These are phyloP conservation scores for Boloria euphrosyne DNA, from an alignment of 2,888 invertebrate species.

Conservation along the genomic window DNA sequence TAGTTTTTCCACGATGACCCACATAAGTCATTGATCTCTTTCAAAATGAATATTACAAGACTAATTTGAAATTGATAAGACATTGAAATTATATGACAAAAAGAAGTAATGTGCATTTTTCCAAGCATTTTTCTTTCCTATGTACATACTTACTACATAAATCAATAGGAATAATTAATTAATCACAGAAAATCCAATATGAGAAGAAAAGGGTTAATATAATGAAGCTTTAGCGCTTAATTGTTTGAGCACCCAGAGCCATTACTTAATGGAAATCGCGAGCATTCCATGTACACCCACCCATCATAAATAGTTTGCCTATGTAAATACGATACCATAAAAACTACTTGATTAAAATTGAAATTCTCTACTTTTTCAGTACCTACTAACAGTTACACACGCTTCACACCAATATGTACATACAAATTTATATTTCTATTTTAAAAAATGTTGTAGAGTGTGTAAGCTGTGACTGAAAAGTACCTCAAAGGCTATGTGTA, in stretches of 20 bases:
- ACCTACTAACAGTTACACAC: not conserved
- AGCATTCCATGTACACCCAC: constrained; percentile 14
- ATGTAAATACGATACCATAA: not conserved
- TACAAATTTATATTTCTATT: too few relatives aligned
- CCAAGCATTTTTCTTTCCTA: too few relatives aligned
- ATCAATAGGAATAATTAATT: constrained; percentile 6
- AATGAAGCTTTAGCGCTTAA: constrained; percentile 21
- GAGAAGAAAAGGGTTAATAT: constrained; percentile 17
- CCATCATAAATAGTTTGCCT: constrained; percentile 15
- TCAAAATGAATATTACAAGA: too few relatives aligned
- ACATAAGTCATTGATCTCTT: too few relatives aligned
- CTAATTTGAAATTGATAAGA: too few relatives aligned
- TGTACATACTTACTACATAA: not conserved
- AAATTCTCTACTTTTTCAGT: not conserved
- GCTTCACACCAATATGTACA: not conserved
- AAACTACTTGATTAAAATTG: constrained; percentile 13
- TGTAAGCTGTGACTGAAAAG: too few relatives aligned
- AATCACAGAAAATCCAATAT: constrained; percentile 18
- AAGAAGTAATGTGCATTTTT: too few relatives aligned
- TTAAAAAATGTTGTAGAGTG: too few relatives aligned
- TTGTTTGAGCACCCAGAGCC: constrained; percentile 16
- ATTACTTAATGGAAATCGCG: constrained; percentile 29
- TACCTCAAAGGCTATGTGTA: too few relatives aligned
- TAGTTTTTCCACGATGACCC: too few relatives aligned
- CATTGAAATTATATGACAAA: too few relatives aligned